phyloP scores from a whole-genome alignment of 2,113 vertebrate genomes.

The Grus americana region DNA sequence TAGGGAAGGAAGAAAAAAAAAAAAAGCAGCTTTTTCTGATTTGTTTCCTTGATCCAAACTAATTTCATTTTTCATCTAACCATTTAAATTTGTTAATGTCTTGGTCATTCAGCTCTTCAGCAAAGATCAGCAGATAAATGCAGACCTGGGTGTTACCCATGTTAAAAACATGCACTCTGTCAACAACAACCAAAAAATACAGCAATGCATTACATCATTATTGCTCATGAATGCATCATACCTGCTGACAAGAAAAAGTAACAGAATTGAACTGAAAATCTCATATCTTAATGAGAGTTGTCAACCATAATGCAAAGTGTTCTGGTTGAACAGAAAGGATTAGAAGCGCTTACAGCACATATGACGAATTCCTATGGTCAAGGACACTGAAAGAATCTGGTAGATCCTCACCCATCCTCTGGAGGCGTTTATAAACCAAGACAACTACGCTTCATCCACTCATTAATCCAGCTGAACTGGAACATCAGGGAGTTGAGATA shows the following conservation, averaged over 20 bases:
- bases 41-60: not conserved
- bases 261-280: not conserved
- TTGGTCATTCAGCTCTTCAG: not conserved
- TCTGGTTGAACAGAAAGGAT: not conserved
- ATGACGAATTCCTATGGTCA: not conserved
- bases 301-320: not conserved
- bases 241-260: not conserved
- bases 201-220: not conserved
- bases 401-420: not conserved
- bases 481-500: slow-evolving; percentile 15
- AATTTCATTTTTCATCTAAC: not conserved
- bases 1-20: not conserved
- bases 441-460: not conserved
- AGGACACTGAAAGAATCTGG: not conserved
- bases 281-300: not conserved
- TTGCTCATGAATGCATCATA: not conserved
- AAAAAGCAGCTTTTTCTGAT: not conserved
- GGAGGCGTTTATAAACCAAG: not conserved
- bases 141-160: not conserved
- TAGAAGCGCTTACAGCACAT: not conserved
- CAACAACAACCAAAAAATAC: not conserved
- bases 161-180: not conserved
- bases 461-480: slow-evolving; percentile 44
- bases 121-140: not conserved
- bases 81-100: not conserved